Base-by-base conservation (phyloP, 2,113 vertebrate species). In the Channa maculata region DNA sequence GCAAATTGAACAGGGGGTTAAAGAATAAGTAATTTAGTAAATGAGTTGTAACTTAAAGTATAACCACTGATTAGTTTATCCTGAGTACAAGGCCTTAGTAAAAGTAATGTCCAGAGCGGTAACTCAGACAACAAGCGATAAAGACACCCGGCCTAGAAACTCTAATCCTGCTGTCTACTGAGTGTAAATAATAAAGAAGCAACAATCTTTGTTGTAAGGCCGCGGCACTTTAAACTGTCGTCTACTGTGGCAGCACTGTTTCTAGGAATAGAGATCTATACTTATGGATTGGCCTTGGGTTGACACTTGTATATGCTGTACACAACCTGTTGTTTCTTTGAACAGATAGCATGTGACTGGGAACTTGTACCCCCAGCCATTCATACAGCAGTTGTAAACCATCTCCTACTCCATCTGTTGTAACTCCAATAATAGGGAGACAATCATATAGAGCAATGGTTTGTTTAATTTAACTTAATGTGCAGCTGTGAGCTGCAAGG, bases 121-220 rank as follows among this genome's bases (percentile, higher is more conserved):
- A 88, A 90, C 79, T 88, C 86, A 80, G 81, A 77, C 67, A 73
- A 24, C 24, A 65, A 71, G 70, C 7, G 55, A 84, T 71, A 80
- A 80, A 79, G 82, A 87, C 75, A 77, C 77, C 61, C 54, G 72
- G 81, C 82, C 85, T 79, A 85, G 89, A 93, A 83, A 93, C 93
- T 89, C 65, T 50, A 85, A 94, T 93, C 90, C 85, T 24, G 54
- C 80, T 66, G 82, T 88, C 83, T 81, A 67, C 86, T 24, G 80
- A 77, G 86, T 68, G 85, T 93, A 92, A 93, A 92, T 92, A 92
- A 93, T 94, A 87, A 89, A 94, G 80, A 87, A 83, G 90, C 91
- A 74, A 83, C 82, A 90, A 91, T 92, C 88, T 89, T 71, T 38
- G 84, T 61, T 1, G 64, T 1, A 12, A 15, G 54, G 75, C 48